Conservation (phyloP, 2,797 vertebrate species). For the Jordanella pulchra region DNA sequence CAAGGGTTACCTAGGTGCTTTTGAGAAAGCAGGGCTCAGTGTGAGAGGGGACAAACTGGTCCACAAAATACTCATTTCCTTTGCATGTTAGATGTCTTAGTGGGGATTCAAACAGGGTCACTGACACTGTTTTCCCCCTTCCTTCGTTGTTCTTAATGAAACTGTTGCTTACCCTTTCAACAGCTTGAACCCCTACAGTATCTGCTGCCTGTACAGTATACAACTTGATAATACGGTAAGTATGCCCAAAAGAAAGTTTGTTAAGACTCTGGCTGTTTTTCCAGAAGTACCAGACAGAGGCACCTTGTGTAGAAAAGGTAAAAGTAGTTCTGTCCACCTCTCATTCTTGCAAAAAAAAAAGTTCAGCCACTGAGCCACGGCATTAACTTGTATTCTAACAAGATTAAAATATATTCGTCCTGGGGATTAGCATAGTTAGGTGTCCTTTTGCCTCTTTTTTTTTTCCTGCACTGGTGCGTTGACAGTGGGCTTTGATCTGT, state of each 20-base stretch:
- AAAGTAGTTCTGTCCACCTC: slow-evolving; percentile 84
- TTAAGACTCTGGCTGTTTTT: slow-evolving; percentile 77
- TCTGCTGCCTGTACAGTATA: slow-evolving; percentile 62
- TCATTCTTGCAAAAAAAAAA: slow-evolving; percentile 85
- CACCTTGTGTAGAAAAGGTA: slow-evolving; percentile 86
- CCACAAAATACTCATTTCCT: slow-evolving; percentile 86
- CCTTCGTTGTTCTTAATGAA: slow-evolving; percentile 72
- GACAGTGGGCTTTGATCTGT: slow-evolving; percentile 98
- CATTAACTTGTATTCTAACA: slow-evolving; percentile 99
- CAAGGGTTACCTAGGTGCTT: slow-evolving; percentile 89
- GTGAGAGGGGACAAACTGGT: slow-evolving; percentile 73
- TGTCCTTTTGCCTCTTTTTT: slow-evolving; percentile 90
- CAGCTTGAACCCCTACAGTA: slow-evolving; percentile 32
- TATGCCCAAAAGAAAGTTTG: slow-evolving; percentile 65
- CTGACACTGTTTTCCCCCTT: slow-evolving; percentile 61
- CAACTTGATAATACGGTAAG: slow-evolving; percentile 47
- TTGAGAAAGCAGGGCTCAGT: slow-evolving; percentile 77
- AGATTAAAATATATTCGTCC: slow-evolving; percentile 99
- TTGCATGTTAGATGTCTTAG: slow-evolving; percentile 80
- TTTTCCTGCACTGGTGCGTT: slow-evolving; percentile 89
- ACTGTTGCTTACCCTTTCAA: slow-evolving; percentile 63
- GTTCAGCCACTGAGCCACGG: slow-evolving; percentile 94
- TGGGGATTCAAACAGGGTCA: slow-evolving; percentile 80
- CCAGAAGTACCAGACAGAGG: slow-evolving; percentile 85
- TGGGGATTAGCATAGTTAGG: slow-evolving; percentile 99